Percentiles rank a stretch among this genome's conserved stretches.
phyloP scores from a whole-genome alignment of 2,888 invertebrate genomes.

The Troglohyphantes excavatus region DNA sequence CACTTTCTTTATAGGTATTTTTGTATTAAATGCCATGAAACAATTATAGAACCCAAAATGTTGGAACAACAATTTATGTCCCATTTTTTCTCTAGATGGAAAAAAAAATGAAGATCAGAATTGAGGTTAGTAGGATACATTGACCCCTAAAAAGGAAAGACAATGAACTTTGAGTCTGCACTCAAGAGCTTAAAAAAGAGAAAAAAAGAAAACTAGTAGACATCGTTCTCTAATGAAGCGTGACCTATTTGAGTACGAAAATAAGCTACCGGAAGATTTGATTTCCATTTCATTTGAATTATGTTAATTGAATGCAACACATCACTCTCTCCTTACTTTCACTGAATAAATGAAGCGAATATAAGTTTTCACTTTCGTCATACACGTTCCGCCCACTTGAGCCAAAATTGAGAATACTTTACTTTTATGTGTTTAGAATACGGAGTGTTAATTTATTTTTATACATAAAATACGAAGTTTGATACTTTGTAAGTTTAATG shows the following conservation, averaged over 20 bases:
- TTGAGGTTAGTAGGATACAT: slow-evolving; percentile 55
- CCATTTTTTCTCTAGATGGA: not conserved
- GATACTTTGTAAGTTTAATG: no score
- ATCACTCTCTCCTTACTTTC: not conserved
- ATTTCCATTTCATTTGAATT: not conserved
- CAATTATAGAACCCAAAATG: no score
- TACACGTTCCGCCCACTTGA: not conserved
- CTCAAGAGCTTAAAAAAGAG: not conserved
- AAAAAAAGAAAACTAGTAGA: no score
- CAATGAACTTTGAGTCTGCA: not conserved
- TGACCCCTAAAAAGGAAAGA: slow-evolving; percentile 32
- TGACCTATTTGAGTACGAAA: slow-evolving; percentile 34
- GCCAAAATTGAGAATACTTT: no score
- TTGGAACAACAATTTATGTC: no score
- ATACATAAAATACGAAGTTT: no score
- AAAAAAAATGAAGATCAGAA: not conserved
- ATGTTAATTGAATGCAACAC: not conserved
- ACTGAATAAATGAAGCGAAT: not conserved
- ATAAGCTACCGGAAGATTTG: not conserved
- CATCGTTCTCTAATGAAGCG: slow-evolving; percentile 24
- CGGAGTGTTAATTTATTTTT: no score
- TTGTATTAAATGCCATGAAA: no score
- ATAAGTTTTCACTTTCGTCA: not conserved
- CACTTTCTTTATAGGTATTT: no score
- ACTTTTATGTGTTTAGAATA: no score